A percentile compares a stretch with the other conserved stretches of the same genome.
These are phyloP conservation scores for Lacanobia wlatinum DNA, from an alignment of 2,888 invertebrate genomes.

Conservation along the genomic window DNA sequence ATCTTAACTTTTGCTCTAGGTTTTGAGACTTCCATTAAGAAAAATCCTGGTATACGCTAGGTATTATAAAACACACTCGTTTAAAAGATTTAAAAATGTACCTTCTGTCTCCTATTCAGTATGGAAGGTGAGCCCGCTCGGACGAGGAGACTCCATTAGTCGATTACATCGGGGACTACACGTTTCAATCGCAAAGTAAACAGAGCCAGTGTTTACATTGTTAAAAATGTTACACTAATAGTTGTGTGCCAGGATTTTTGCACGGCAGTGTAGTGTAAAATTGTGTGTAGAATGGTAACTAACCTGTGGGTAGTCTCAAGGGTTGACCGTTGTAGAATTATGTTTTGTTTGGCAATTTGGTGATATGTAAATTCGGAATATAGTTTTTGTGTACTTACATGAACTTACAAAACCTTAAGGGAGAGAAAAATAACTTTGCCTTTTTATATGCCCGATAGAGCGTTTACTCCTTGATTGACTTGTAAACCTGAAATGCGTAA, in stretches of 20 bases:
- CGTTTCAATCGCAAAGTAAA: constrained; percentile 54
- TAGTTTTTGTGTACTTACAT: no score
- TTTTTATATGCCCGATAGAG: no score
- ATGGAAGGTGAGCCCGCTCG: constrained; percentile 35
- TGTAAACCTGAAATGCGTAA: no score
- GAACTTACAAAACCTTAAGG: no score
- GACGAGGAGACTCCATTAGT: constrained; percentile 65
- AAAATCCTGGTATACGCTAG: no score
- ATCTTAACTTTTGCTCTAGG: no score
- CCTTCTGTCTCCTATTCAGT: constrained; percentile 13
- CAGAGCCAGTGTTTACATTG: constrained; percentile 46
- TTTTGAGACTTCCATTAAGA: no score
- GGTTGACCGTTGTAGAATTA: not conserved
- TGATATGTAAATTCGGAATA: no score
- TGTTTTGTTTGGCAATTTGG: not conserved
- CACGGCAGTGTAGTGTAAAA: not conserved
- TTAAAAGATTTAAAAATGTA: not conserved
- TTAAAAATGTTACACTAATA: constrained; percentile 49
- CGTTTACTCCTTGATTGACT: no score
- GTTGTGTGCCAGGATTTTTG: constrained; percentile 17
- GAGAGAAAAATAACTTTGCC: no score
- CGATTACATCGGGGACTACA: constrained; percentile 62
- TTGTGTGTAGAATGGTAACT: constrained; percentile 20
- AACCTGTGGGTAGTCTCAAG: not conserved
- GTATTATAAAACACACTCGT: no score